These are phyloP conservation scores for Gambusia holbrooki DNA, from an alignment of 2,113 vertebrate genomes.

Conservation along the genomic window DNA sequence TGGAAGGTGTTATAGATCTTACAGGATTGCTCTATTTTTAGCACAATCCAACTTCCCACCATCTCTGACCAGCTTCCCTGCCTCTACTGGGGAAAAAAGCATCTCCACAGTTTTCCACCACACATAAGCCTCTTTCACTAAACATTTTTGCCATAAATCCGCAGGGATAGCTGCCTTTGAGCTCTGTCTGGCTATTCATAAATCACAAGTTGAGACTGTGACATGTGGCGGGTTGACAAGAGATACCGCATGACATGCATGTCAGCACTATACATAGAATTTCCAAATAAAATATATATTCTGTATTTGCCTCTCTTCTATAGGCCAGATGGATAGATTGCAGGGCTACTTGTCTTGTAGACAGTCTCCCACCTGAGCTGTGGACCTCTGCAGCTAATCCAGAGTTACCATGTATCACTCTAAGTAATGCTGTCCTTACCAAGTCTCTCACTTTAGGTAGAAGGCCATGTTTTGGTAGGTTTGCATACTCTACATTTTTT, in stretches of 20 bases:
- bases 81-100: too few relatives aligned
- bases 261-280: background rate
- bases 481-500: background rate
- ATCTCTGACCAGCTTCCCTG: too few relatives aligned
- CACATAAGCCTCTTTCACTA: too few relatives aligned
- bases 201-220: too few relatives aligned
- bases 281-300: background rate
- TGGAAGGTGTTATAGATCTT: background rate
- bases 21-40: background rate
- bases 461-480: background rate
- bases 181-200: too few relatives aligned
- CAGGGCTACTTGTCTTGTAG: background rate
- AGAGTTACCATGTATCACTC: background rate
- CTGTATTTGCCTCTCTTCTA: background rate
- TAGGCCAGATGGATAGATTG: background rate
- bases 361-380: background rate
- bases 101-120: too few relatives aligned
- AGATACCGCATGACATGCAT: too few relatives aligned
- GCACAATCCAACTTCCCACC: too few relatives aligned
- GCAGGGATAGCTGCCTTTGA: background rate
- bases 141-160: background rate
- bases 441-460: background rate
- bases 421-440: background rate
- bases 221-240: too few relatives aligned
- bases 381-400: background rate